Percentiles rank a stretch among this genome's conserved stretches.
phyloP scores from a whole-genome alignment of 2,113 vertebrate genomes.

The Ranitomeya variabilis region DNA sequence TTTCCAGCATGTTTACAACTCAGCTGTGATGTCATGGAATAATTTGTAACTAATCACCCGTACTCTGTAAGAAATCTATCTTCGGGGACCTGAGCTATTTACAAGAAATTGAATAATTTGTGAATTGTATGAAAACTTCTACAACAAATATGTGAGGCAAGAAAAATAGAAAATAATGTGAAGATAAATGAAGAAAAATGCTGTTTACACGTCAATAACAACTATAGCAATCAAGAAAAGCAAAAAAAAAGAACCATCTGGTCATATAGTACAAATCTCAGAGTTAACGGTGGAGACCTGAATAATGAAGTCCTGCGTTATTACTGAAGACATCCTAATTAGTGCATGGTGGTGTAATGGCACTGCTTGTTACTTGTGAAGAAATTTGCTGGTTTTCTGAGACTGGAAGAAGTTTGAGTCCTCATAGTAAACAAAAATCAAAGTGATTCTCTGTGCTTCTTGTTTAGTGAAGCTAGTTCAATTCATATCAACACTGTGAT shows the following conservation, averaged over 20 bases:
- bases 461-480: not conserved
- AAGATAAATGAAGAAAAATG: not conserved
- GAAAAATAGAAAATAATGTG: not conserved
- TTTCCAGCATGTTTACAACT: conserved; percentile 41
- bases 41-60: conserved; percentile 33
- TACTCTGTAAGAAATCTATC: conserved; percentile 35
- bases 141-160: not conserved
- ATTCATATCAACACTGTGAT: not conserved
- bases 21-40: conserved; percentile 25
- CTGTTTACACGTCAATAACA: not conserved
- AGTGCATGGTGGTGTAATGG: not conserved
- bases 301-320: not conserved
- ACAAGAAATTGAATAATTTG: conserved; percentile 29
- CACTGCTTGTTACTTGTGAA: not conserved
- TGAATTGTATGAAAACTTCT: not conserved
- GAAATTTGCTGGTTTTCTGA: not conserved
- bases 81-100: conserved; percentile 31
- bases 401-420: not conserved
- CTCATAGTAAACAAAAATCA: not conserved
- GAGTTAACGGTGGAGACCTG: not conserved
- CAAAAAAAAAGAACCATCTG: not conserved
- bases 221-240: not conserved
- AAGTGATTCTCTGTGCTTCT: not conserved
- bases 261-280: not conserved
- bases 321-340: not conserved